Base-by-base conservation (phyloP, 1,140 invertebrate genomes). In the Calycopis cecrops region DNA sequence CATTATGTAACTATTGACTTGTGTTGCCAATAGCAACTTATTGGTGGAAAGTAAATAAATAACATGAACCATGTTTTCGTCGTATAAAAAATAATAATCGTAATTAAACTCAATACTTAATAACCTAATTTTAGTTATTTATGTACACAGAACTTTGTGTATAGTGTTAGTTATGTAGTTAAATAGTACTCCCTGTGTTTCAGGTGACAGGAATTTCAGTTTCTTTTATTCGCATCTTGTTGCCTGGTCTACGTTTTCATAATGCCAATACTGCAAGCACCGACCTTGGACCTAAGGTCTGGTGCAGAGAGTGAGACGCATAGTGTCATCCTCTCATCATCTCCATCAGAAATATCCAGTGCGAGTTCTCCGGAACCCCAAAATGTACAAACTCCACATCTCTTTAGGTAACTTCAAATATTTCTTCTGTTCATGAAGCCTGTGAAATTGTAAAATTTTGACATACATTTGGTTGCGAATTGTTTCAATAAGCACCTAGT, bases 321-420 rank as follows among this genome's bases (percentile, higher is more conserved):
- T 1, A 80, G 65, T 51, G 55, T 79, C 14, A 61, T 65, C 16
- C 60, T 70, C 3, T 85, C 83, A 3, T 78, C 81, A 3, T 80
- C 83, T 16, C 73, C 76, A 0, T 86, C 83, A 1, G 83, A 86
- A 65, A 69, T 84, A 42, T 87, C 83, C n/a, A 84, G 74, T 53
- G 67, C 79, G 12, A 85, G 83, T 58, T 84, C 83, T 3, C 69
- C 79, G 4, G 83, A 87, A 65, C 79, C 79, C 11, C 74, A 70
- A 21, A 73, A 67, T 53, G 48, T 87, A 50, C 70, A 72, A 42
- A 65, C 71, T 12, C 77, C 83, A 21, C 78, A 79, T 0, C 65
- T 87, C 14, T 87, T 87, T 65, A 79, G 83, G 83, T 86, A 69
- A 35, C 47, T 17, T 59, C 14, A n/a, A n/a, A n/a, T n/a, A 47